Evolutionary conservation across 2,113 vertebrate species (phyloP).

Genomic region (Dasypus novemcinctus): DNA sequence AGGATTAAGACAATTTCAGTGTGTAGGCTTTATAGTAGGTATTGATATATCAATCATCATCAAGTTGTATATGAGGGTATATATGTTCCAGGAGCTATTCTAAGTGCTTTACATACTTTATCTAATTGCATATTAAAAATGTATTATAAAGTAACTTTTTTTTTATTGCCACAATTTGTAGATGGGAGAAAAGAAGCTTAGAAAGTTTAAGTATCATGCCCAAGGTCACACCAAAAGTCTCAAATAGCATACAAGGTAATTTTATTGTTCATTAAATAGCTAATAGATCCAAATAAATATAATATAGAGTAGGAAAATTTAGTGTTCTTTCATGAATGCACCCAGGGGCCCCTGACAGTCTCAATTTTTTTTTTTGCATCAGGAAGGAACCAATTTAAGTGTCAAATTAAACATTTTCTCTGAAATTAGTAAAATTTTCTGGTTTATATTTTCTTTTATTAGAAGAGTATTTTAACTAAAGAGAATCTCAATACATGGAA

Average conservation of each 20-base stretch:
- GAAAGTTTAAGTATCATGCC: not conserved
- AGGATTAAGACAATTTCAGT: not conserved
- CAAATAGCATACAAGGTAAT: not conserved
- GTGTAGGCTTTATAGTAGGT: not conserved
- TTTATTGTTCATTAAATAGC: not conserved
- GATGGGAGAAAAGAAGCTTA: not conserved
- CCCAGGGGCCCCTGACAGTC: not conserved
- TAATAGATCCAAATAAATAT: not conserved
- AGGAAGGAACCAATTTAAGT: not conserved
- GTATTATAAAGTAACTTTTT: not conserved
- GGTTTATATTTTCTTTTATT: not conserved
- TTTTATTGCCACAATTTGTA: not conserved
- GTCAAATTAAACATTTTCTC: conserved; percentile 9
- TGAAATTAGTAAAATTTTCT: not conserved
- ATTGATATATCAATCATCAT: not conserved
- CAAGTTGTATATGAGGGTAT: not conserved
- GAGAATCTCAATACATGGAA: not conserved
- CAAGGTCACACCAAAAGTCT: not conserved
- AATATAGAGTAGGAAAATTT: not conserved
- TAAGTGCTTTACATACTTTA: not conserved
- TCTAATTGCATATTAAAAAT: not conserved
- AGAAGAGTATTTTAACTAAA: not conserved
- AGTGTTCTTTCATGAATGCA: not conserved
- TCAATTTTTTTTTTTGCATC: not conserved
- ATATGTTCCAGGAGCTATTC: not conserved